These are phyloP conservation scores for Agriopis marginaria DNA, from an alignment of 2,888 invertebrate genomes.

Conservation along the genomic window DNA sequence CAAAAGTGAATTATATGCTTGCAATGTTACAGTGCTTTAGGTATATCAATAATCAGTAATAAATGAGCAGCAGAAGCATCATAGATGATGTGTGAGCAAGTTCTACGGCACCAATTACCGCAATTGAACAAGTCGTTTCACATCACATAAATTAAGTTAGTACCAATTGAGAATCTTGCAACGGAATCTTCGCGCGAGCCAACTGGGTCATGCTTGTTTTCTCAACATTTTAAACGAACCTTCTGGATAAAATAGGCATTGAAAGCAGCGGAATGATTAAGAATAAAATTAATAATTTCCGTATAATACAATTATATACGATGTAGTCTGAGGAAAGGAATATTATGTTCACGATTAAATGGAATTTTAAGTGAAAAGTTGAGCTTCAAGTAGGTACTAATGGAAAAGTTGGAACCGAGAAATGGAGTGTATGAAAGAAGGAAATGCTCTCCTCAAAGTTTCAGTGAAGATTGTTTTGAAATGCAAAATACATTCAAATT, in stretches of 20 bases:
- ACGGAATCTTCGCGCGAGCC: conserved; percentile 33
- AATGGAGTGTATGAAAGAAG: conserved; percentile 59
- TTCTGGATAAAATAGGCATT: conserved; percentile 41
- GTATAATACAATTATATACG: conserved; percentile 62
- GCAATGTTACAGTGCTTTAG: too few species aligned
- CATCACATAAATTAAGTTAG: conserved; percentile 36
- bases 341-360: conserved; percentile 72
- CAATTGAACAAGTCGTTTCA: conserved; percentile 38
- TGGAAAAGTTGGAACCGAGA: conserved; percentile 69
- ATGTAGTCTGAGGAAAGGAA: conserved; percentile 58
- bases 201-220: conserved; percentile 43
- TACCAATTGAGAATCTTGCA: conserved; percentile 36
- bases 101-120: conserved; percentile 22
- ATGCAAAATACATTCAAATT: conserved; percentile 65
- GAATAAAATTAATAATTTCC: conserved; percentile 59
- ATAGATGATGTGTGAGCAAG: conserved; percentile 11
- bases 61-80: conserved; percentile 8
- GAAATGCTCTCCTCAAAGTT: conserved; percentile 62
- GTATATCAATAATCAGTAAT: background rate
- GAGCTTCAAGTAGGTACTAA: conserved; percentile 60
- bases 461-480: conserved; percentile 58
- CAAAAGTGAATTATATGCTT: too few species aligned
- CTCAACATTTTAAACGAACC: conserved; percentile 40
- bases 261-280: conserved; percentile 51
- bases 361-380: conserved; percentile 74